phyloP scores from a whole-genome alignment of 2,113 vertebrate genomes.

The Anarrhichthys ocellatus region DNA sequence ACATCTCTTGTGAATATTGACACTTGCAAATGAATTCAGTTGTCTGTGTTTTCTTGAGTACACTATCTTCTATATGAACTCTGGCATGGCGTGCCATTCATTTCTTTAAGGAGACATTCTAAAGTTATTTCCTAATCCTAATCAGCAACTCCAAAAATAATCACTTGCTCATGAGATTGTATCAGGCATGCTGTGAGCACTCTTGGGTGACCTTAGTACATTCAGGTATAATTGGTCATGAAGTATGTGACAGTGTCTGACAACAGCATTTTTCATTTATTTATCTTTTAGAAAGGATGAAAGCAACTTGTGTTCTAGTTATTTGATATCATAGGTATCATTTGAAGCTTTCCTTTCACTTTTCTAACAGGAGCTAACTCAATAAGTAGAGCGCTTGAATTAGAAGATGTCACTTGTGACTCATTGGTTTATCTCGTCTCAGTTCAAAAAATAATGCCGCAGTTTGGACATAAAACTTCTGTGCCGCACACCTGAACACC shows the following conservation, averaged over 20 bases:
- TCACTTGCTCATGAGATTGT: too few species aligned
- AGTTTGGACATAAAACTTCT: constrained; percentile 13
- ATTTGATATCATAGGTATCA: not conserved
- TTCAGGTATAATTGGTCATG: not conserved
- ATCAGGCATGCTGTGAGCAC: not conserved
- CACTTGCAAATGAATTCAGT: not conserved
- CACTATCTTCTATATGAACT: constrained; percentile 3
- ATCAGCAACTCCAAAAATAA: too few species aligned
- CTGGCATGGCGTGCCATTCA: too few species aligned
- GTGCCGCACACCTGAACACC: constrained; percentile 18
- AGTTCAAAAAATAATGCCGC: constrained; percentile 2
- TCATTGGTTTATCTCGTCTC: constrained; percentile 5
- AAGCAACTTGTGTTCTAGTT: not conserved
- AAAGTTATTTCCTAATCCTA: too few species aligned
- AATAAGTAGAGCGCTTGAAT: not conserved
- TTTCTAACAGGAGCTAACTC: not conserved
- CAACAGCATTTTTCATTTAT: not conserved
- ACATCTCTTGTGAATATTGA: not conserved
- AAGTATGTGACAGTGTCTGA: too few species aligned
- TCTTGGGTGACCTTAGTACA: not conserved
- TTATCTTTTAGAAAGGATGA: not conserved
- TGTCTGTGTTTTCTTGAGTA: not conserved
- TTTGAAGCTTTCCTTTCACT: constrained; percentile 3
- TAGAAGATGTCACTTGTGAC: constrained; percentile 12
- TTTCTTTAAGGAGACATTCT: too few species aligned